Base-by-base conservation (phyloP, 2,113 vertebrate species). In the Tetrao urogallus region DNA sequence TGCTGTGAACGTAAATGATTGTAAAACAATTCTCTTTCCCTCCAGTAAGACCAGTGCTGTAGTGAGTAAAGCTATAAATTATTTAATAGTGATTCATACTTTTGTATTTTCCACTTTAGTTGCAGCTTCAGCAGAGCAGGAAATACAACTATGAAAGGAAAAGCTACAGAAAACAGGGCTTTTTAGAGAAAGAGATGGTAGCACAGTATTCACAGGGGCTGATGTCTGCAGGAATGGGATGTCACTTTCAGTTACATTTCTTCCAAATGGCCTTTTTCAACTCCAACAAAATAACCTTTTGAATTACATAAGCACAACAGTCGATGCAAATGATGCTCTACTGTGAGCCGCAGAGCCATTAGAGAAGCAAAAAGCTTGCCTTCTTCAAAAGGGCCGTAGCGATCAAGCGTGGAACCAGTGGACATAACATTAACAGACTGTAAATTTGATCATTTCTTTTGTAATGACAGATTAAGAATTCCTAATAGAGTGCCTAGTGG, bases 341-440 rank as follows among this genome's bases (percentile, higher is more conserved):
- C 78, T 88, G 76, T 69, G 90, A 97, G 86, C 92, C 95, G 95
- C 75, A 61, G 75, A 91, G 94, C 88, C 89, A 93, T 83, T 18
- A 94, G 93, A 86, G 78, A 82, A 95, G 78, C 69, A 89, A 94
- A 90, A 94, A 90, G 80, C 92, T 93, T 82, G 93, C 84, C 88
- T 86, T 87, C 78, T 93, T 96, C 83, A 85, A 82, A 92, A 90
- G 50, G 65, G 56, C 84, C 89, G 40, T 0, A 1, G 36, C 34
- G 61, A 96, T 90, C 89, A 93, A 94, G 83, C 72, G 52, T 13
- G 43, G 22, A 61, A 72, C 72, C 45, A 69, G 82, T 65, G 73
- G 69, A 32, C 74, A 40, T 45, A 73, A 65, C 89, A 92, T 86
- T 86, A 91, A 89, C 79, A 78, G 79, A 50, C 79, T 92, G 64